phyloP scores from a whole-genome alignment of 2,797 vertebrate genomes.

The Siniperca undulata region DNA sequence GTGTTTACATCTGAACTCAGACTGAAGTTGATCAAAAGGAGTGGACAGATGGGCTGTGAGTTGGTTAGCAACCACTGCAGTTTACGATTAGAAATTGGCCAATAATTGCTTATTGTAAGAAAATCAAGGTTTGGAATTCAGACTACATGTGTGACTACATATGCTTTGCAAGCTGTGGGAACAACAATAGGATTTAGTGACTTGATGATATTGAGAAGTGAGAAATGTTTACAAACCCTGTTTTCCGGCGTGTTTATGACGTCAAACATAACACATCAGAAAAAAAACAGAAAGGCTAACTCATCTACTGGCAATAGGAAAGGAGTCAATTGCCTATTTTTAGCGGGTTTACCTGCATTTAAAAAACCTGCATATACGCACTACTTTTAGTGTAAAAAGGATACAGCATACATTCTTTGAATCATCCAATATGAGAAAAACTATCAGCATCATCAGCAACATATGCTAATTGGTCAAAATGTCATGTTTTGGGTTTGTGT shows the following conservation, averaged over 20 bases:
- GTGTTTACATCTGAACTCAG: slow-evolving; percentile 54
- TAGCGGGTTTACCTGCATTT: too few species aligned
- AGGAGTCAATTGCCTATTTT: too few species aligned
- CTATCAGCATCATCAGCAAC: not conserved
- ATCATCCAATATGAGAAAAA: not conserved
- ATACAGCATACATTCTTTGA: not conserved
- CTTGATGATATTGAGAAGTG: not conserved
- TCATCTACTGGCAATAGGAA: too few species aligned
- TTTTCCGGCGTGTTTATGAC: too few species aligned
- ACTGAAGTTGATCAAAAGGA: slow-evolving; percentile 42
- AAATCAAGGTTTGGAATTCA: slow-evolving; percentile 8
- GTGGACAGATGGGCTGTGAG: slow-evolving; percentile 47
- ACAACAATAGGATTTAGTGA: slow-evolving; percentile 5
- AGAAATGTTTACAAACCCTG: too few species aligned
- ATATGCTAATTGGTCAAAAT: not conserved
- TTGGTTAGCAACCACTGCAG: slow-evolving; percentile 1
- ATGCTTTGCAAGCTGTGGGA: not conserved
- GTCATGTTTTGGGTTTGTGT: too few species aligned
- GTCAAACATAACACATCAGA: too few species aligned
- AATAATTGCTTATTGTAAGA: slow-evolving; percentile 1
- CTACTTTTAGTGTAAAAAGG: too few species aligned
- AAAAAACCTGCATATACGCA: too few species aligned
- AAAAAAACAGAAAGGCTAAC: too few species aligned
- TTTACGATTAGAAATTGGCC: slow-evolving; percentile 24
- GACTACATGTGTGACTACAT: not conserved